Evolutionary conservation across 2,888 invertebrate species (phyloP).

Genomic region (Ptychoptera albimana): DNA sequence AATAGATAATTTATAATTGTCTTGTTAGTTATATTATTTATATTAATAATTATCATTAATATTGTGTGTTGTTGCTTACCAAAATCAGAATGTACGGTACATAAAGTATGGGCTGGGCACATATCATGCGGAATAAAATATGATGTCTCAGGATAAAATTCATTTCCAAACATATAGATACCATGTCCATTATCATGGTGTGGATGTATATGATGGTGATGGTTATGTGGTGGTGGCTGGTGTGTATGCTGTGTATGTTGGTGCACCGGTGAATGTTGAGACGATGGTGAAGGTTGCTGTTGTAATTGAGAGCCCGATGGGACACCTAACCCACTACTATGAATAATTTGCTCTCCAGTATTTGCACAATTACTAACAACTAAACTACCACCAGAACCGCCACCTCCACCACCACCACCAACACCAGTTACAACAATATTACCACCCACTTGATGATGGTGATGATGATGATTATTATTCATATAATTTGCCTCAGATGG

Average conservation of each 20-base stretch:
- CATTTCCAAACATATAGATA: conserved; percentile 27
- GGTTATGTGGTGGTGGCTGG: conserved; percentile 4
- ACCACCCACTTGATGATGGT: conserved; percentile 13
- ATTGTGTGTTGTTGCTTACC: conserved; percentile 35
- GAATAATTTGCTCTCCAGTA: conserved; percentile 6
- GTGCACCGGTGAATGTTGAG: neutral
- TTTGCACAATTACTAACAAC: neutral
- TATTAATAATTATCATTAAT: neutral
- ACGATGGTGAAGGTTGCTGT: neutral
- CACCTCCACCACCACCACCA: conserved; percentile 13
- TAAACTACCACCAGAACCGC: neutral
- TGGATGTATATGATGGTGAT: conserved; percentile 3
- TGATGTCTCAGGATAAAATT: conserved; percentile 27
- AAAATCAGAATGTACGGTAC: conserved; percentile 57
- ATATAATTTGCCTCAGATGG: conserved; percentile 8
- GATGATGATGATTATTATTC: conserved; percentile 9
- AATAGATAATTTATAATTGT: too few relatives aligned
- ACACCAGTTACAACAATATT: conserved; percentile 12
- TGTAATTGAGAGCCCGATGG: conserved; percentile 3
- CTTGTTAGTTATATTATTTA: too few relatives aligned
- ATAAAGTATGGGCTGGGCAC: conserved; percentile 48
- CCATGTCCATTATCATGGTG: conserved; percentile 11
- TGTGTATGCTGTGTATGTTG: conserved; percentile 2
- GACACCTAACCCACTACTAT: conserved; percentile 13
- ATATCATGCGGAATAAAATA: conserved; percentile 29